Evolutionary conservation across 2,113 vertebrate genomes (phyloP).

Genomic region (Callorhinus ursinus): DNA sequence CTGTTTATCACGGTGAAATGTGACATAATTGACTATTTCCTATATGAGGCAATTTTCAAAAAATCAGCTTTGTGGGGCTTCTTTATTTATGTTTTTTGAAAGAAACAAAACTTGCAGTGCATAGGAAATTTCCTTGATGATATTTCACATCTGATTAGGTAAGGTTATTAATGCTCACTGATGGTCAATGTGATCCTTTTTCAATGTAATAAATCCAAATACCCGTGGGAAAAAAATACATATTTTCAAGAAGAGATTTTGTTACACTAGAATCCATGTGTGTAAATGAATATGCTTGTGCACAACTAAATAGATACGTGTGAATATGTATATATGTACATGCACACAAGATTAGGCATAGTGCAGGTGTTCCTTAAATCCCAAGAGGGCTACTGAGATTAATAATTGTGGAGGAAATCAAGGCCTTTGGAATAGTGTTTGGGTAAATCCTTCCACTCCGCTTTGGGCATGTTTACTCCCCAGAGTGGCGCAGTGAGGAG

Average conservation of each 20-base stretch:
- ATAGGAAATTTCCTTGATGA: conserved; percentile 17
- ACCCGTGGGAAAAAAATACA: neutral
- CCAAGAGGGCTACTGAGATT: neutral
- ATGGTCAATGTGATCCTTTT: neutral
- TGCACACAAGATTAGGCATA: neutral
- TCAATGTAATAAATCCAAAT: conserved; percentile 31
- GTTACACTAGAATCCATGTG: neutral
- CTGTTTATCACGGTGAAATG: conserved; percentile 49
- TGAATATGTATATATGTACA: neutral
- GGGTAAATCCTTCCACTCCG: neutral
- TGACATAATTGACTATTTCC: conserved; percentile 54
- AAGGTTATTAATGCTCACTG: neutral
- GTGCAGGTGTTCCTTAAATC: neutral
- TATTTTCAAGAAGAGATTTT: neutral
- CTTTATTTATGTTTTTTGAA: conserved; percentile 52
- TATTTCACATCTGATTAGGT: conserved; percentile 33
- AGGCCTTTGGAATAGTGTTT: neutral
- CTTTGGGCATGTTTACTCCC: neutral
- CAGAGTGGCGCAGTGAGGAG: neutral
- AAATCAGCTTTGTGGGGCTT: conserved; percentile 13
- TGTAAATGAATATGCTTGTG: neutral
- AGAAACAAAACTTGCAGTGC: conserved; percentile 23
- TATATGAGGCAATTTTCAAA: conserved; percentile 46
- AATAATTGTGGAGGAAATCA: neutral
- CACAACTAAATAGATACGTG: neutral